Evolutionary conservation across 2,113 vertebrate species (phyloP).

Genomic region (Neolamprologus falcicula): DNA sequence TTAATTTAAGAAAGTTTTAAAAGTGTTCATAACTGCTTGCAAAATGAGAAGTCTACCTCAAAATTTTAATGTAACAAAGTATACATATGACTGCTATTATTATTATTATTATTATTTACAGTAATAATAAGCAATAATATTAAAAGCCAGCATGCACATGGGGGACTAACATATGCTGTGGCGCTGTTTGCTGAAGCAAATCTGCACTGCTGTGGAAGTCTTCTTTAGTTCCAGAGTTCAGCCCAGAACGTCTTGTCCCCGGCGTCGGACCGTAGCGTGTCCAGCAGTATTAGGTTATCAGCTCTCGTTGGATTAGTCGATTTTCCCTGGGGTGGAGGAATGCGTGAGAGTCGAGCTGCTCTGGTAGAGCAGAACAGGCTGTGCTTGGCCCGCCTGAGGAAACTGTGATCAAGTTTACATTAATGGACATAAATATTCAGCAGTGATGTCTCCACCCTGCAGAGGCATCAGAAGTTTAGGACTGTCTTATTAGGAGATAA

Average conservation of each 20-base stretch:
- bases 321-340: slow-evolving; percentile 44
- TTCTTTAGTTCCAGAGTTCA: background rate
- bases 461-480: background rate
- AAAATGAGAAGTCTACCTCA: background rate
- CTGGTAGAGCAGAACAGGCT: background rate
- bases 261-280: background rate
- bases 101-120: background rate
- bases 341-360: slow-evolving; percentile 1
- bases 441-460: background rate
- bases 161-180: background rate
- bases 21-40: background rate
- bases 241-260: background rate
- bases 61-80: background rate
- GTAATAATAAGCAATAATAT: background rate
- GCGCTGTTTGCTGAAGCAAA: background rate
- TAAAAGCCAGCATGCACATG: background rate
- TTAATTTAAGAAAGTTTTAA: background rate
- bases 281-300: slow-evolving; percentile 20
- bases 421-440: background rate
- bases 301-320: slow-evolving; percentile 28
- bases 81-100: background rate
- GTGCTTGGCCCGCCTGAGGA: background rate
- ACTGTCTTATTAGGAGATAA: background rate
- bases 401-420: background rate
- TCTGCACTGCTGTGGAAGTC: background rate